Evolutionary conservation across 1,140 invertebrate species (phyloP), one percentile per base, ranked within the genome.

Genomic region (Lucilia cuprina): DNA sequence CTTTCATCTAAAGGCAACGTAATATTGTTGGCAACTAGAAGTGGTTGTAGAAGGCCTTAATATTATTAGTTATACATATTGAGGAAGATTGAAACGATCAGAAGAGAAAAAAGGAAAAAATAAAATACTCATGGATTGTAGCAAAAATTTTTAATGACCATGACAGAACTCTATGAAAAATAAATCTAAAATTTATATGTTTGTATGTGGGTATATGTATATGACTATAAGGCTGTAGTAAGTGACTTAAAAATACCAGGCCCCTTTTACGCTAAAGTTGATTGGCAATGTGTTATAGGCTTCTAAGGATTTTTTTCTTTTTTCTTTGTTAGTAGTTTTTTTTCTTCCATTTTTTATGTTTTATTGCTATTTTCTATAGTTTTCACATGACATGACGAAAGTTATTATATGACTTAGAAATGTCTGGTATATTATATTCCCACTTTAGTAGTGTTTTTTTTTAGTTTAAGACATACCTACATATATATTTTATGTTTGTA

Each of bases 381-480:
- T 55, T 55, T 55, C 50, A 55, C 65, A 70, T 70, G 65, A 70
- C 65, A 70, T 70, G 65, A 70, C 65, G 65, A 70, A 21, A 70
- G 65, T 70, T 70, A 70, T 70, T 70, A 70, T 21, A n/a, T 70
- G 65, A n/a, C 65, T 70, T 70, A 70, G 21, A 70, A 19, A 70
- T 55, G 12, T 55, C 12, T 55, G 50, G 13, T 30, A 30, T 30
- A 55, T 14, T 30, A 55, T 14, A 55, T n/a, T 12, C 50, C 12
- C 41, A 41, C 41, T 41, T 41, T 10, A 41, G 5, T 41, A 41
- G 41, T 41, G 41, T 41, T 7, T 0, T 30, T 0, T 30, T 30
- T 30, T 30, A 30, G 25, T 41, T 7, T 41, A 41, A 41, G 7
- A 41, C 10, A 41, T 41, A 5, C 35, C 35, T 41, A 41, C 8